Conservation (phyloP, 2,797 vertebrate species). For the Natrix natrix region DNA sequence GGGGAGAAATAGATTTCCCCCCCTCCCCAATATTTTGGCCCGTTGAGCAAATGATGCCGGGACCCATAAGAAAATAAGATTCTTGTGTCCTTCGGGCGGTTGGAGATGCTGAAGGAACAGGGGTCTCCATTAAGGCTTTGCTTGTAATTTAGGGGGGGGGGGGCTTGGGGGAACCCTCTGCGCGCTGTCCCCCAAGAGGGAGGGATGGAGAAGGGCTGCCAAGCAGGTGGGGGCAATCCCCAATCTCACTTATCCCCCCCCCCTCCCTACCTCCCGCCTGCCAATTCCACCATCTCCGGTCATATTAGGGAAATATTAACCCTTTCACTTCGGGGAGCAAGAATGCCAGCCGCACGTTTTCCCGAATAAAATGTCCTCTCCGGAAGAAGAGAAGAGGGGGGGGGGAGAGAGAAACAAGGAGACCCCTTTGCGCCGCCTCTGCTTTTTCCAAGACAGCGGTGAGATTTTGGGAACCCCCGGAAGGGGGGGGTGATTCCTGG, state of each 20-base stretch:
- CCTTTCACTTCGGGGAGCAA: background rate
- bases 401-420: background rate
- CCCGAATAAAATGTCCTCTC: constrained; percentile 23
- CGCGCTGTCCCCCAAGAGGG: background rate
- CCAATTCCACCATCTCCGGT: constrained; percentile 28
- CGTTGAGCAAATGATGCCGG: background rate
- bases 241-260: background rate
- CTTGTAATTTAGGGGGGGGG: background rate
- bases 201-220: constrained; percentile 1
- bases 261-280: background rate
- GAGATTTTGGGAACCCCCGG: background rate
- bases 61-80: background rate
- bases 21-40: background rate
- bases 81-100: too few species aligned
- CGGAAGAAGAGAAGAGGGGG: constrained; percentile 18
- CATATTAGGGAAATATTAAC: constrained; percentile 13
- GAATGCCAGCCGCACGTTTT: fast-evolving
- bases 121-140: background rate
- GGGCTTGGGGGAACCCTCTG: background rate
- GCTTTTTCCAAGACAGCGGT: background rate
- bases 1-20: background rate
- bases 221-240: constrained; percentile 7
- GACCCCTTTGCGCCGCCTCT: background rate
- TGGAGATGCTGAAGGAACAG: background rate
- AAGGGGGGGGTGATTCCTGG: background rate